Conservation (phyloP, 2,888 invertebrate species). For the Drosophila buzzatii region DNA sequence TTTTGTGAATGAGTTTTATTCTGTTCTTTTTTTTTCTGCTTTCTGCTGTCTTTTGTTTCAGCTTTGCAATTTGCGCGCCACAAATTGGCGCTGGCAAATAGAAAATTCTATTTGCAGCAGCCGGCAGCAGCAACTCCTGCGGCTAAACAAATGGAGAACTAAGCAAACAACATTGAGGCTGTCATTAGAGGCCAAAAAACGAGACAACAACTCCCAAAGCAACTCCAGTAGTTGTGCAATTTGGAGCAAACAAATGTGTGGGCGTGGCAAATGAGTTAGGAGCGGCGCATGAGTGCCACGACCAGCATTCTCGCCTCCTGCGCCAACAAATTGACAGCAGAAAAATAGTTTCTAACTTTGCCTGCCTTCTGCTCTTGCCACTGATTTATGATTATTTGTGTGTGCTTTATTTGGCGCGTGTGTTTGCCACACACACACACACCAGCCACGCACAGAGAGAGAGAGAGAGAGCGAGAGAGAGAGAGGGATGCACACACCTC, state of each 20-base stretch:
- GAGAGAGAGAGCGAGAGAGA: too few species aligned
- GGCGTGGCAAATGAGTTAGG: constrained; percentile 65
- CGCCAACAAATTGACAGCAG: constrained; percentile 59
- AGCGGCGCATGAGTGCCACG: constrained; percentile 23
- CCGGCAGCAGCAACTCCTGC: constrained; percentile 1
- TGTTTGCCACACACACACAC: constrained; percentile 62
- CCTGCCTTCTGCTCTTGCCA: constrained; percentile 20
- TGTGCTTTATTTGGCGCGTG: constrained; percentile 63
- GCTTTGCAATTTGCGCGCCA: constrained; percentile 58
- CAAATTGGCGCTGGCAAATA: constrained; percentile 52
- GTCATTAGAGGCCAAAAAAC: constrained; percentile 13
- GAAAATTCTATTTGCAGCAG: constrained; percentile 35
- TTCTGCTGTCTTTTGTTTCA: constrained; percentile 48
- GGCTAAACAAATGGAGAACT: constrained; percentile 16
- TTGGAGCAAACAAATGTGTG: constrained; percentile 62
- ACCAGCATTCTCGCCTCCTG: constrained; percentile 49
- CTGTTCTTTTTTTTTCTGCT: constrained; percentile 34
- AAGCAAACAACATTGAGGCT: constrained; percentile 45
- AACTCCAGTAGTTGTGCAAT: constrained; percentile 26
- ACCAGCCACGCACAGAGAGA: constrained; percentile 24
- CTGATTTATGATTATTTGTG: constrained; percentile 62
- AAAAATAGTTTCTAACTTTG: constrained; percentile 69
- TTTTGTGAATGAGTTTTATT: constrained; percentile 73
- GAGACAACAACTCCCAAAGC: not conserved
- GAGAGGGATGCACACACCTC: constrained; percentile 38